Evolutionary conservation across 2,113 vertebrate genomes (phyloP).

Genomic region (Microtus ochrogaster): DNA sequence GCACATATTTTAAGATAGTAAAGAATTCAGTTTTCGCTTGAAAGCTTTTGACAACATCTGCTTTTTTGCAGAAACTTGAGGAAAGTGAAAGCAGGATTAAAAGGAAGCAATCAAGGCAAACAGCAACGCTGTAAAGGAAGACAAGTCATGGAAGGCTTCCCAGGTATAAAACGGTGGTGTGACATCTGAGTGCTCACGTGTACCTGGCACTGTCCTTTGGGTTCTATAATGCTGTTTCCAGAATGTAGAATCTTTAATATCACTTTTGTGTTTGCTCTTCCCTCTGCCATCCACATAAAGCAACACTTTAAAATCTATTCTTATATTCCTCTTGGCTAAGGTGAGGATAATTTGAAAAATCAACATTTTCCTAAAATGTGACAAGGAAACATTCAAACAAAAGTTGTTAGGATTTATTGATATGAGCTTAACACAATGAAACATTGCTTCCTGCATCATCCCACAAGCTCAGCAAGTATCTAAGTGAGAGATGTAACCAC

Average conservation of each 20-base stretch:
- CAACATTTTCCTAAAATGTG: neutral
- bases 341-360: neutral
- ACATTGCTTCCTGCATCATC: neutral
- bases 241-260: neutral
- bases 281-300: neutral
- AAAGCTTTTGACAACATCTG: neutral
- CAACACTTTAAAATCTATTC: neutral
- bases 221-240: neutral
- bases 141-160: neutral
- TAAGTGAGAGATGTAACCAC: conserved; percentile 26
- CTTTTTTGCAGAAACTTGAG: neutral
- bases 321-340: neutral
- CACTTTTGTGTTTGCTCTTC: neutral
- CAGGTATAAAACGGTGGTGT: neutral
- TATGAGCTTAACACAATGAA: conserved; percentile 52
- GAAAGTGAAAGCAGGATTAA: neutral
- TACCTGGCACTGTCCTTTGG: neutral
- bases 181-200: neutral
- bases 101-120: neutral
- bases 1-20: neutral
- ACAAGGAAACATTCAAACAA: neutral
- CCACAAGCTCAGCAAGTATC: conserved; percentile 17
- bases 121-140: neutral
- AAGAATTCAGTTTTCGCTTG: neutral
- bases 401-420: conserved; percentile 3